These are phyloP conservation scores for Pogonophryne albipinna DNA, from an alignment of 2,797 vertebrate species.

Conservation along the genomic window DNA sequence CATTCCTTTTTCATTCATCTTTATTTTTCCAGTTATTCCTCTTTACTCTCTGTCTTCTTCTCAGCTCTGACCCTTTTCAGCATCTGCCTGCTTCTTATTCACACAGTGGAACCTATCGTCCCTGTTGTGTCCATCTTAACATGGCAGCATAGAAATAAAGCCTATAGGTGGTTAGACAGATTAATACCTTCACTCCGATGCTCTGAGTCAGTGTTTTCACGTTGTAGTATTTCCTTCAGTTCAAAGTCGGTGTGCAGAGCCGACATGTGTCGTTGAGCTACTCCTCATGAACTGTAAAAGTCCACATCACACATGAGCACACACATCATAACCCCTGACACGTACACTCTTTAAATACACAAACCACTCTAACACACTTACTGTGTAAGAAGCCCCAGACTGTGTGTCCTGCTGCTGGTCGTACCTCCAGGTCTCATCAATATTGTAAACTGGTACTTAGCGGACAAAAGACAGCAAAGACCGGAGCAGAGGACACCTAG, in stretches of 20 bases:
- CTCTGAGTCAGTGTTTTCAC: neutral
- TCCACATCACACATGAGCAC: constrained; percentile 38
- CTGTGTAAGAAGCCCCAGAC: constrained; percentile 68
- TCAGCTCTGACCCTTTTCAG: no score
- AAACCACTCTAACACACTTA: constrained; percentile 65
- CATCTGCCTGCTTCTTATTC: no score
- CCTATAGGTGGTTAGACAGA: no score
- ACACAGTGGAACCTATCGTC: no score
- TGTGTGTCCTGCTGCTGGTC: constrained; percentile 67
- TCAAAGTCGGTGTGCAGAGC: neutral
- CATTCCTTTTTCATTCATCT: neutral
- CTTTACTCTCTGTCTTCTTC: no score
- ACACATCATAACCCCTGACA: constrained; percentile 46
- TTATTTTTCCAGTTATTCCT: no score
- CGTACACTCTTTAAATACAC: constrained; percentile 60
- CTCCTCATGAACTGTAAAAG: constrained; percentile 11
- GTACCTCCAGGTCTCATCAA: constrained; percentile 85
- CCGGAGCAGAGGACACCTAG: constrained; percentile 78
- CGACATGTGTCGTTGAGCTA: neutral
- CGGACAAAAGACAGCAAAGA: constrained; percentile 84
- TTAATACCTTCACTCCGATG: no score
- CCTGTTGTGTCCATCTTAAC: no score
- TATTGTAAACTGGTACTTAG: constrained; percentile 87
- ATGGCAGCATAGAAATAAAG: no score
- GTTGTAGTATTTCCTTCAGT: no score